A percentile compares a stretch with the other conserved stretches of the same genome.
phyloP scores from a whole-genome alignment of 2,888 invertebrate species.

The Chloroclysta siterata region DNA sequence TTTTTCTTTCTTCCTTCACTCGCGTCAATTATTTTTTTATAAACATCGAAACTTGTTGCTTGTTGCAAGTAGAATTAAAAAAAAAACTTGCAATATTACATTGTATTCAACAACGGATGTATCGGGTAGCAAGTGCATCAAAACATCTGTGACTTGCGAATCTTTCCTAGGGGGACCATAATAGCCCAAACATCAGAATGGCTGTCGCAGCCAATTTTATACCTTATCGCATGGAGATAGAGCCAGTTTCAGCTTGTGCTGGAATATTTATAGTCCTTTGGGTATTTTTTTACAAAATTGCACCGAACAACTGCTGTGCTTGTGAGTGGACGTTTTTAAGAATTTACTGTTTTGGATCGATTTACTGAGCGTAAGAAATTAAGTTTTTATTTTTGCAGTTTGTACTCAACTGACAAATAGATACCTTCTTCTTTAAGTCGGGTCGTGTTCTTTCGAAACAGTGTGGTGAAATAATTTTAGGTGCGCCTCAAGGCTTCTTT shows the following conservation, averaged over 20 bases:
- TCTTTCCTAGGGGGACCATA: slow-evolving; percentile 47
- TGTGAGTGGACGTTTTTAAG: slow-evolving; percentile 11
- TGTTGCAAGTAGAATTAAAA: not conserved
- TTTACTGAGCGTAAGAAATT: slow-evolving; percentile 8
- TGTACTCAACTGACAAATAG: not conserved
- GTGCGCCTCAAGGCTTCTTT: too few species aligned
- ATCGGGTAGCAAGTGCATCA: slow-evolving; percentile 47
- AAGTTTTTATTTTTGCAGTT: not conserved
- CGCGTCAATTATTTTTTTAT: not conserved
- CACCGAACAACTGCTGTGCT: slow-evolving; percentile 26
- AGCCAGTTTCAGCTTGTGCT: slow-evolving; percentile 1
- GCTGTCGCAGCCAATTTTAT: slow-evolving; percentile 21
- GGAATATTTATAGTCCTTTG: slow-evolving; percentile 22
- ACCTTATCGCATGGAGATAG: slow-evolving; percentile 6
- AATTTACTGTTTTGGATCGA: slow-evolving; percentile 23
- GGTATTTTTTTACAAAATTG: slow-evolving; percentile 27
- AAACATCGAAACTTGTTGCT: not conserved
- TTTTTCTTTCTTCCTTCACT: not conserved
- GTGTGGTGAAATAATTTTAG: too few species aligned
- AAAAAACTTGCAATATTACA: slow-evolving; percentile 9
- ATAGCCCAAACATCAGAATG: slow-evolving; percentile 35
- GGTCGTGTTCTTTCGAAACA: too few species aligned
- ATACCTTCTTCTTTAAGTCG: too few species aligned
- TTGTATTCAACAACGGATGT: slow-evolving; percentile 39
- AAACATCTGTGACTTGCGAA: slow-evolving; percentile 50